phyloP scores from a whole-genome alignment of 2,113 vertebrate species.

The Ciconia maguari region DNA sequence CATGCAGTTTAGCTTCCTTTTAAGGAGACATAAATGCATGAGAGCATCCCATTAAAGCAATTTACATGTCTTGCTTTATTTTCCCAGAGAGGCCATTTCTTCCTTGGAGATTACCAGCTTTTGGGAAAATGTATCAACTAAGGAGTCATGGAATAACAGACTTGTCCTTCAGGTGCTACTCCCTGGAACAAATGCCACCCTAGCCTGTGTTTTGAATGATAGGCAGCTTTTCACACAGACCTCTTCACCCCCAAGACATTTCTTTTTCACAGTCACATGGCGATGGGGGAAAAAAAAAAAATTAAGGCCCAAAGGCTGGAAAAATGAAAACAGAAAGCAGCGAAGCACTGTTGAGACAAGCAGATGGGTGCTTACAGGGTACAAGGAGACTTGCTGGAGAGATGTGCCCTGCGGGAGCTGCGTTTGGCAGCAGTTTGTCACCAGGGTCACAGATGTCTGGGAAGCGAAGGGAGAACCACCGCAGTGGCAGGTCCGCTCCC shows the following conservation, averaged over 20 bases:
- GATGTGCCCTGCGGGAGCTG: rapidly evolving
- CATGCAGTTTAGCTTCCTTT: background rate
- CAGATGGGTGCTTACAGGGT: background rate
- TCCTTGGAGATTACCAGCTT: background rate
- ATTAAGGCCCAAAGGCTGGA: background rate
- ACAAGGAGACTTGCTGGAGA: background rate
- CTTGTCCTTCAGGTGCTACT: background rate
- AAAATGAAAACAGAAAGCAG: background rate
- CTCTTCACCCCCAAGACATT: background rate
- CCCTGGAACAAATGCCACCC: background rate
- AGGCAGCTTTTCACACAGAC: background rate
- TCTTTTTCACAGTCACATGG: background rate
- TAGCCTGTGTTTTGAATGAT: background rate
- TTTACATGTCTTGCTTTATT: background rate
- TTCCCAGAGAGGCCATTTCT: background rate
- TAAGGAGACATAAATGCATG: background rate
- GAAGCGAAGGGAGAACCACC: background rate
- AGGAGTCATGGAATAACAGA: background rate
- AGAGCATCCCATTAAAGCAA: background rate
- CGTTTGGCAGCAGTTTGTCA: background rate
- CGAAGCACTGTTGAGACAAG: background rate
- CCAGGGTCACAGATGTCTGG: background rate
- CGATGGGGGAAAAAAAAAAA: background rate
- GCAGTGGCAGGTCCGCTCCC: background rate
- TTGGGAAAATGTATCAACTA: background rate